Evolutionary conservation across 2,888 invertebrate genomes (phyloP), one percentile per base, ranked within the genome.

Genomic region (Ectemnius continuus): DNA sequence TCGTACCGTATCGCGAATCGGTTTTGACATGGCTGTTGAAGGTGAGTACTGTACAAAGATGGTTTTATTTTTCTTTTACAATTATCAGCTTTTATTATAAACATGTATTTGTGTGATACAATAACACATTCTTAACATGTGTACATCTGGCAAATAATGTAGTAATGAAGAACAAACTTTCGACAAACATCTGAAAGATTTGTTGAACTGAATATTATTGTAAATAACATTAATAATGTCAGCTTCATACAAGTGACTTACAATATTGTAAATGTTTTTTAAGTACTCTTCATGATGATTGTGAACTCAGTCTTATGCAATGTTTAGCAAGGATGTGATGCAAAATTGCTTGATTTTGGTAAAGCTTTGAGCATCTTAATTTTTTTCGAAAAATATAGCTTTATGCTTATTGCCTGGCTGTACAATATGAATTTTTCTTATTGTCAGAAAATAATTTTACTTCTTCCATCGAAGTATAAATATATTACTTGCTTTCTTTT

Each of bases 1-100:
- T 95, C 90, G 94, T 96, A 13, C 96, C 96, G 0, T 96, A 96
- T 90, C 92, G 96, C 68, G 96, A 96, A 84, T 96, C 96, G 57
- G 94, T 96, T 13, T 92, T 96, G 56, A 96, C 96, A 6, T 96
- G 96, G 95, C 90, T 95, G 62, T 89, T 95, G 60, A 93, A 94
- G 92, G 95, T 95, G 91, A 93, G 93, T 93, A 62, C 65, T 67
- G 59, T 23, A 59, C n/a, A 58, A 26, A 46, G 23, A 46, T 28
- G 14, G 20, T 14, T 60, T n/a, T 20, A 16, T 6, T 60, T 67
- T 13, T 13, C 16, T 28, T 56, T 66, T 47, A 62, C 6, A 36
- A 36, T 36, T 36, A 60, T 70, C 46, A 20, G 69, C 67, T 71
- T 56, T 56, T 67, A 63, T 63, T 72, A 67, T 11, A 62, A 66